Base-by-base conservation (phyloP, 2,888 invertebrate species). In the Perizoma flavofasciatum region DNA sequence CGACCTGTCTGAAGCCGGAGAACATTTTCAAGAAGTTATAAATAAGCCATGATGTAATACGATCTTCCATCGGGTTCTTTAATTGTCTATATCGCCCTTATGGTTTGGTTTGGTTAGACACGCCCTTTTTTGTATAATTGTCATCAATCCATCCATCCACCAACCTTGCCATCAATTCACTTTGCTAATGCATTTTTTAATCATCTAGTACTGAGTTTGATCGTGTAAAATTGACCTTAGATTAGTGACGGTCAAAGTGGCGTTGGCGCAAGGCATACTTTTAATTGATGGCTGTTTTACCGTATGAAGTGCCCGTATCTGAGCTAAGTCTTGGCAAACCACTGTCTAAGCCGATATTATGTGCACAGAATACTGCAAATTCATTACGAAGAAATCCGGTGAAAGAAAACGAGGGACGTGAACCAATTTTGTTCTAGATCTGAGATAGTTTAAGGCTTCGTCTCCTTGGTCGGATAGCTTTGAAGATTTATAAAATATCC, bases 221-320 rank as follows among this genome's bases (percentile, higher is more conserved):
- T 44, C 22, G 39, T 48, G 40, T 41, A 5, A n/a, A 9, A 47
- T 5, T 35, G 33, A 1, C 11, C 48, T 48, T 65, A 64, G 64
- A 61, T 54, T 49, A 47, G 47, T 53, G 43, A 49, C 50, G 60
- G 61, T 62, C 58, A 63, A 50, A 59, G 50, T 55, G 47, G 60
- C 53, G 67, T 69, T 65, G 72, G 74, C 71, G 78, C 75, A 75
- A 77, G 66, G 70, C 69, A 70, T 74, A 72, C 70, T 82, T 83
- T 85, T 87, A 86, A 86, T 85, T 83, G 83, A 81, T 77, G 73
- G 75, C 79, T 77, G 74, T 79, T 75, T 74, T 76, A 73, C 73
- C 73, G 73, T 73, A 74, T 73, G 70, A 73, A 72, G 65, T 59
- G 64, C 58, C 60, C 64, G 67, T 66, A 63, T 62, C 63, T 52